A percentile compares a stretch with the other conserved stretches of the same genome.
phyloP scores from a whole-genome alignment of 2,113 vertebrate species.

The Tenrec ecaudatus region DNA sequence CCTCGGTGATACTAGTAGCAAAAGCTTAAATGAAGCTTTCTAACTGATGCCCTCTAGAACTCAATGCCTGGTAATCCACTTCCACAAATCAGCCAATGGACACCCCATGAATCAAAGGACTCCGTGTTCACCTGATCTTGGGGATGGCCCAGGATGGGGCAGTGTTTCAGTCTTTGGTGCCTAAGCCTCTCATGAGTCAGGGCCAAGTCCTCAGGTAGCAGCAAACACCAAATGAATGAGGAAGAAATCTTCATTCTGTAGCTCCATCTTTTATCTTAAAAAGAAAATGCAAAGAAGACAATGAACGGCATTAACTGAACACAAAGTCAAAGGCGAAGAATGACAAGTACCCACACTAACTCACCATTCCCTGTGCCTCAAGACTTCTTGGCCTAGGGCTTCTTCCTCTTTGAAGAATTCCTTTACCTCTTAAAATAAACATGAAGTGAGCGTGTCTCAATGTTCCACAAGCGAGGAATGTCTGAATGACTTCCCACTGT shows the following conservation, averaged over 20 bases:
- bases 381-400: fast-evolving
- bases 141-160: no score
- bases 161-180: no score
- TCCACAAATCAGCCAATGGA: background rate
- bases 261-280: no score
- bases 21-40: background rate
- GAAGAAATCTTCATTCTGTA: no score
- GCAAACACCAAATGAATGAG: no score
- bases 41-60: background rate
- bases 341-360: background rate
- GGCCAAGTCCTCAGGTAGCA: no score
- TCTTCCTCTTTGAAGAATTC: background rate
- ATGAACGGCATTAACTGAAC: no score
- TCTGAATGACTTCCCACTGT: background rate
- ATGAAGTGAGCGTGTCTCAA: background rate
- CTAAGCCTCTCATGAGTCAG: no score
- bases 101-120: background rate
- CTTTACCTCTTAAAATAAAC: background rate
- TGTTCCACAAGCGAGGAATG: background rate
- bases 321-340: background rate
- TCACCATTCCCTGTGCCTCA: no score
- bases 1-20: background rate
- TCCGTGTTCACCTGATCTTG: no score
- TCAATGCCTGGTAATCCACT: background rate
- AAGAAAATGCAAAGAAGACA: no score